Base-by-base conservation (phyloP, 2,888 invertebrate genomes). In the Gortyna flavago region DNA sequence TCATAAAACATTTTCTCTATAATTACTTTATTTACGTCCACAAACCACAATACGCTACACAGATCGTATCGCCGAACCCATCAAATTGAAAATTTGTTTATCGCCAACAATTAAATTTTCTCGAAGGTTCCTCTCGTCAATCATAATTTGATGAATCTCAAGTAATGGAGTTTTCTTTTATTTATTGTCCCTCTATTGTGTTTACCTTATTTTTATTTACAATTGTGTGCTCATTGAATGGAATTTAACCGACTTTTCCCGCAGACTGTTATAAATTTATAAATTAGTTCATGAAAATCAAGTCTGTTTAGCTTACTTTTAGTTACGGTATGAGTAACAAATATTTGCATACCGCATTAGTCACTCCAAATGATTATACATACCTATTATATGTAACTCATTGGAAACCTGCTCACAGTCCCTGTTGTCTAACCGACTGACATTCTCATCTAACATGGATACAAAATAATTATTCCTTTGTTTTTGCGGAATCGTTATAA, bases 141-240 rank as follows among this genome's bases (percentile, higher is more conserved):
- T 81, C 87, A 80, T 76, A 82, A 85, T 87, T 87, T 86, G 65
- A 68, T 75, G 73, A 79, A 67, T 68, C 72, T 75, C 32, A 69
- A 65, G 57, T 76, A 80, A 74, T 79, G 65, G 78, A 79, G 68
- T 81, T 83, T 77, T 76, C 68, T 80, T 79, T 66, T 70, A 75
- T 79, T 76, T n/a, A 32, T 38, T 75, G 41, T 44, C 35, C 32
- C 54, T n/a, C 21, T 62, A 69, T 64, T 79, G 8, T 62, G 32
- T 51, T 48, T 64, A 59, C 35, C 5, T 35, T 62, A 57, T 79
- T 79, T 76, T 71, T 65, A 71, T 82, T 68, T 75, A 41, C 61
- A 65, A 32, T 32, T 67, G 32, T 67, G 41, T 62, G 35, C 51
- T 70, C 41, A 64, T 54, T 72, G 21, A 59, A 32, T 38, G 25